Percentiles rank a stretch among this genome's conserved stretches.
Evolutionary conservation across 2,797 vertebrate species (phyloP).

Genomic region (Dicrostonyx torquatus): DNA sequence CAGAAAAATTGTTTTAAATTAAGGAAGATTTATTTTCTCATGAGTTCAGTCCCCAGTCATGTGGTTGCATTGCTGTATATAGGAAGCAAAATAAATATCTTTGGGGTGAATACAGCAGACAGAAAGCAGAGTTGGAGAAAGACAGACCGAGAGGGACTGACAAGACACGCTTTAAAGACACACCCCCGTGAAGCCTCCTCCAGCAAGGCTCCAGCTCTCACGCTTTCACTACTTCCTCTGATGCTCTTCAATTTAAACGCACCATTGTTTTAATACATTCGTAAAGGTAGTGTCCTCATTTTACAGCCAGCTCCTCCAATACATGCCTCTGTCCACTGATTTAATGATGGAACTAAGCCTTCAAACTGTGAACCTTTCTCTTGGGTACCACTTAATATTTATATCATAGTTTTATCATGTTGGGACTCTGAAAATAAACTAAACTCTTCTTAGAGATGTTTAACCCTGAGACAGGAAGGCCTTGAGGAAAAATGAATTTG

Average conservation of each 20-base stretch:
- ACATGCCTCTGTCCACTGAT: neutral
- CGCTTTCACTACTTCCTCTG: neutral
- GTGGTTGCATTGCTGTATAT: neutral
- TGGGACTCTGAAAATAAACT: neutral
- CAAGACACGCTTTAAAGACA: neutral
- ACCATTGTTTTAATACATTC: neutral
- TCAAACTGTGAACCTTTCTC: neutral
- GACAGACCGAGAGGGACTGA: neutral
- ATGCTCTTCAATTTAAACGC: neutral
- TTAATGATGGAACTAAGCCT: neutral
- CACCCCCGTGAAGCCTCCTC: neutral
- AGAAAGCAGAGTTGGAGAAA: neutral
- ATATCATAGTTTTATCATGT: neutral
- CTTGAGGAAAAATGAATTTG: constrained; percentile 35
- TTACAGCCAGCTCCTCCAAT: neutral
- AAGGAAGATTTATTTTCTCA: neutral
- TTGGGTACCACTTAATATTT: neutral
- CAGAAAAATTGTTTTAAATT: neutral
- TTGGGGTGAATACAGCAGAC: neutral
- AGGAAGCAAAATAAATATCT: neutral
- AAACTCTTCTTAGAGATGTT: constrained; percentile 17
- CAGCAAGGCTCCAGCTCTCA: neutral
- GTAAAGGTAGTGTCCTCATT: neutral
- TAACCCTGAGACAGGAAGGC: neutral
- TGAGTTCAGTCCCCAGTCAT: neutral